Evolutionary conservation across 2,113 vertebrate genomes (phyloP), one percentile per base, ranked within the genome.

Genomic region (Corythaixoides concolor): DNA sequence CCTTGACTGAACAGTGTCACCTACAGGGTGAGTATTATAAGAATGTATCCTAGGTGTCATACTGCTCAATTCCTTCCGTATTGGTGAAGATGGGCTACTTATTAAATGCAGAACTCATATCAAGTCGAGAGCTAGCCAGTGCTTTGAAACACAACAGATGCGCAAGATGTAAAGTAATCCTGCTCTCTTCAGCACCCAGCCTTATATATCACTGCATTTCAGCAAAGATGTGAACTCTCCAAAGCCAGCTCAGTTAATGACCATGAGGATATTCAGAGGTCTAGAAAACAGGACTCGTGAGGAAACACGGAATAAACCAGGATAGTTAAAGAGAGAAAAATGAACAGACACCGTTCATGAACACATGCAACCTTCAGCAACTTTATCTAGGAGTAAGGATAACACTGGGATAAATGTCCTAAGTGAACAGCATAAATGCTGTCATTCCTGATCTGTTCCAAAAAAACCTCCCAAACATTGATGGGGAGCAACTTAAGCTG

Each of bases 291-390:
- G 18, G 12, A 45, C 13, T 74, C 19, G 50, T 11, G 13, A 74
- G 32, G 41, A 79, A 74, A 50, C 15, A 27, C 17, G 18, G 23
- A 67, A 50, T 50, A 49, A 47, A 78, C 15, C 6, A 60, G 20
- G n/a, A 27, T 11, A 28, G 6, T 39, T 32, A 37, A 41, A 56
- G 49, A 28, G 9, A 69, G 6, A 70, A 37, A 27, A 41, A 12
- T 30, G 16, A 72, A 59, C n/a, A 73, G 24, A 32, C 4, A 1
- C 0, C 0, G 49, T 41, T 58, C 62, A 63, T 0, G 0, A 63
- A 55, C 6, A 63, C 12, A 39, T 15, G 50, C 4, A 49, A 87
- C 18, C 24, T 77, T 77, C 37, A 52, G 12, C 14, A 59, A 56
- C 14, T 33, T 81, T 33, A 70, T 33, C 37, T 43, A 21, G 15